phyloP scores from a whole-genome alignment of 2,797 vertebrate genomes.

The Sparus aurata region DNA sequence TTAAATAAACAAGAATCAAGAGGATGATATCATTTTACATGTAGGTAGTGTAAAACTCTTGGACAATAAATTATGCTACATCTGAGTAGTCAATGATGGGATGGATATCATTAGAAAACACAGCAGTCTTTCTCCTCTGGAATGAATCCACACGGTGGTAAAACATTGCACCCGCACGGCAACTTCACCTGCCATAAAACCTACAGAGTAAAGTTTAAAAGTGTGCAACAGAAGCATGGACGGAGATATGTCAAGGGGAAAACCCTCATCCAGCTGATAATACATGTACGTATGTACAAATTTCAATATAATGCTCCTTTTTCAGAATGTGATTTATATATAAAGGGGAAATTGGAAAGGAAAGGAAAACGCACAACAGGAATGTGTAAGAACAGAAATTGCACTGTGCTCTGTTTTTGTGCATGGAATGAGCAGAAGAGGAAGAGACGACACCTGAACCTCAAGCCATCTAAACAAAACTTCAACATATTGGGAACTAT shows the following conservation, averaged over 20 bases:
- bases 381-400: constrained; percentile 70
- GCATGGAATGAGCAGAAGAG: constrained; percentile 59
- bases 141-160: constrained; percentile 53
- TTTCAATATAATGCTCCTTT: constrained; percentile 23
- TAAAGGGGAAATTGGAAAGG: constrained; percentile 13
- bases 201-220: constrained; percentile 37
- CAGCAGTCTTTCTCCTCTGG: constrained; percentile 52
- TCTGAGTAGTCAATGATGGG: constrained; percentile 32
- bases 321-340: constrained; percentile 3
- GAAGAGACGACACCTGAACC: constrained; percentile 54
- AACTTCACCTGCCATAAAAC: constrained; percentile 41
- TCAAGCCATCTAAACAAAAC: constrained; percentile 36
- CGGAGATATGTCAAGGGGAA: constrained; percentile 15
- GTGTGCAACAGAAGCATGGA: constrained; percentile 49
- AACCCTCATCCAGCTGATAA: constrained; percentile 40
- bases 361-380: constrained; percentile 38
- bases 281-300: constrained; percentile 42
- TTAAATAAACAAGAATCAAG: constrained; percentile 24
- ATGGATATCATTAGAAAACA: constrained; percentile 51
- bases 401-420: constrained; percentile 69
- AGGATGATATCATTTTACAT: background rate
- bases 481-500: background rate
- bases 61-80: constrained; percentile 73
- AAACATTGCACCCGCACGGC: constrained; percentile 57
- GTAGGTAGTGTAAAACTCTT: constrained; percentile 14